phyloP scores from a whole-genome alignment of 1,140 invertebrate genomes.

The Drosophila hydei region DNA sequence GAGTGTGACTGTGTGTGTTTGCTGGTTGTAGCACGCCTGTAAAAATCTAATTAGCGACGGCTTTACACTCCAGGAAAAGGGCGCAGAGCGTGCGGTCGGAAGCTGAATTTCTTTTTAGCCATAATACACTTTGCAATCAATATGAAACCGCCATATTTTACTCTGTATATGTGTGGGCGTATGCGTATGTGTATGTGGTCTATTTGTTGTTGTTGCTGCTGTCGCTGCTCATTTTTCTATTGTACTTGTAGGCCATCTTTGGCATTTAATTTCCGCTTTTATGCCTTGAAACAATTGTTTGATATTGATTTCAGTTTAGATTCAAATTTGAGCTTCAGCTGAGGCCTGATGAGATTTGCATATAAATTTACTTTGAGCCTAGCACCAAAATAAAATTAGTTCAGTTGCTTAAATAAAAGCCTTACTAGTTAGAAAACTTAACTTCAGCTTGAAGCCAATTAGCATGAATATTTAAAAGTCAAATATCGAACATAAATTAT shows the following conservation, averaged over 20 bases:
- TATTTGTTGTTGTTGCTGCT: constrained; percentile 12
- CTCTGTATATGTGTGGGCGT: constrained; percentile 14
- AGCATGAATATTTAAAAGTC: not conserved
- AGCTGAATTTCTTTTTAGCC: constrained; percentile 43
- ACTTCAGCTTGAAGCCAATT: not conserved
- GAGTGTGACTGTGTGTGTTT: constrained; percentile 17
- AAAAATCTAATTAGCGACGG: constrained; percentile 60
- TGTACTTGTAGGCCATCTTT: constrained; percentile 66
- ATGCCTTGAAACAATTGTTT: constrained; percentile 63
- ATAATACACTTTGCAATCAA: constrained; percentile 63
- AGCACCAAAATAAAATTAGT: not conserved
- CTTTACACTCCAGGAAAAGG: constrained; percentile 12
- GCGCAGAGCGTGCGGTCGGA: not conserved
- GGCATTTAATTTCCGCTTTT: constrained; percentile 66
- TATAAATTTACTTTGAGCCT: not conserved
- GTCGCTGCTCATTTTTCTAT: constrained; percentile 18
- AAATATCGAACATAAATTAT: not conserved
- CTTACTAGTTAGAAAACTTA: not conserved
- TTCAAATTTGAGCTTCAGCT: not conserved
- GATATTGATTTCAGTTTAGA: constrained; percentile 37
- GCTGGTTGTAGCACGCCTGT: constrained; percentile 25
- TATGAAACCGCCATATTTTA: constrained; percentile 50
- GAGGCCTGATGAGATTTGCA: not conserved
- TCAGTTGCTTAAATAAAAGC: not conserved
- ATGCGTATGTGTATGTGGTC: constrained; percentile 14